These are phyloP conservation scores for Agrochola litura DNA, from an alignment of 2,888 invertebrate genomes.

Conservation along the genomic window DNA sequence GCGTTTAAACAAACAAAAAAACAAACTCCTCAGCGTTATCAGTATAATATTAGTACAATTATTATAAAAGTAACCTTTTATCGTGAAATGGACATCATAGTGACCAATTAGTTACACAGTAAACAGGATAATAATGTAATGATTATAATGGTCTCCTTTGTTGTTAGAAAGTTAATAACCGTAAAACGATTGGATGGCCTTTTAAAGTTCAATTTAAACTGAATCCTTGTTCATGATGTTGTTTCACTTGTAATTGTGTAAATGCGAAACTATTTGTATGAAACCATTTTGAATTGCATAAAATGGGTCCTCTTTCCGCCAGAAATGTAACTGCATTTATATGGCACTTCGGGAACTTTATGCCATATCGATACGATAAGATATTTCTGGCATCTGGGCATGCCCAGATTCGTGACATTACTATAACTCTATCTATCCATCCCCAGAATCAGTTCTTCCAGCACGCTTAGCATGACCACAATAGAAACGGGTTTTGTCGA, in stretches of 20 bases:
- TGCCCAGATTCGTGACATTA: not conserved
- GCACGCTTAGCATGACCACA: too few species aligned
- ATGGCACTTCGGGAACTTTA: not conserved
- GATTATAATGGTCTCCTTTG: constrained; percentile 21
- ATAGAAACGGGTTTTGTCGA: too few species aligned
- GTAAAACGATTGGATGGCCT: not conserved
- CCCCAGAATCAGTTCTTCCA: too few species aligned
- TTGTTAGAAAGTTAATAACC: constrained; percentile 21
- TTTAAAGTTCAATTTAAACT: constrained; percentile 5
- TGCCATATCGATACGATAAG: not conserved
- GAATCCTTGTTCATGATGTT: not conserved
- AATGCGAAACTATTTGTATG: not conserved
- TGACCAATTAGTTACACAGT: constrained; percentile 6
- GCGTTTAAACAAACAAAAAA: too few species aligned
- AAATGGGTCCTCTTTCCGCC: not conserved
- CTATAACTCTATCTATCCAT: not conserved
- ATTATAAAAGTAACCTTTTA: not conserved
- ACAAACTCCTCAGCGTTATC: too few species aligned
- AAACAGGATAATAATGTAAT: constrained; percentile 29
- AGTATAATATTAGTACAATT: too few species aligned
- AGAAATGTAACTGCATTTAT: not conserved
- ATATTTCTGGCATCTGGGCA: not conserved
- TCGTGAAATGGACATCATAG: constrained; percentile 21
- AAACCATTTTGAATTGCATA: not conserved
- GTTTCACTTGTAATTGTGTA: not conserved